Evolutionary conservation across 2,113 vertebrate genomes (phyloP).

Genomic region (Prinia subflava): DNA sequence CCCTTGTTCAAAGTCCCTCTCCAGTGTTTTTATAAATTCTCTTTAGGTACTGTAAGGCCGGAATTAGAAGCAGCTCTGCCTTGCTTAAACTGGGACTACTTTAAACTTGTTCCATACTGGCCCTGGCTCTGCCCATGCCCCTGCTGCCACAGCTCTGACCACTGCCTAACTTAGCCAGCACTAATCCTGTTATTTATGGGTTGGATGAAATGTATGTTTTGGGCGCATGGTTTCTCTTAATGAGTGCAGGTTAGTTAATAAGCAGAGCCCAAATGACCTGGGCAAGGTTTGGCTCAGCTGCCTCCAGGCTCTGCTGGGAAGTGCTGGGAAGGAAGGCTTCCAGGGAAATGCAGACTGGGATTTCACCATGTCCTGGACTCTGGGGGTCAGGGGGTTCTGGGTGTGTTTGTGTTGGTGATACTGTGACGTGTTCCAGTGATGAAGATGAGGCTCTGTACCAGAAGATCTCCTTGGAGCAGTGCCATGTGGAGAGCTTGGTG

Average conservation of each 20-base stretch:
- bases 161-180: neutral
- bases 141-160: neutral
- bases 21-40: neutral
- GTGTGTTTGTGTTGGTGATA: neutral
- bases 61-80: neutral
- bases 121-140: neutral
- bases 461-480: slow-evolving; percentile 86
- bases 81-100: neutral
- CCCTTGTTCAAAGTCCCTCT: neutral
- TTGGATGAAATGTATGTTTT: neutral
- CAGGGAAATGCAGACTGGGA: neutral
- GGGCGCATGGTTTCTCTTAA: neutral
- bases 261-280: neutral
- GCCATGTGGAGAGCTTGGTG: slow-evolving; percentile 81
- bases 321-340: neutral
- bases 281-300: neutral
- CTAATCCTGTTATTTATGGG: neutral
- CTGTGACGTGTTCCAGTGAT: slow-evolving; percentile 64
- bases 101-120: neutral
- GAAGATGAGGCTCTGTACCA: slow-evolving; percentile 88
- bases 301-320: neutral
- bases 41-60: neutral
- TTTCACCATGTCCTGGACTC: neutral
- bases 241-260: slow-evolving; percentile 7
- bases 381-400: neutral